These are phyloP conservation scores for Rallus crepitans DNA, from an alignment of 2,797 vertebrate species.

Conservation along the genomic window DNA sequence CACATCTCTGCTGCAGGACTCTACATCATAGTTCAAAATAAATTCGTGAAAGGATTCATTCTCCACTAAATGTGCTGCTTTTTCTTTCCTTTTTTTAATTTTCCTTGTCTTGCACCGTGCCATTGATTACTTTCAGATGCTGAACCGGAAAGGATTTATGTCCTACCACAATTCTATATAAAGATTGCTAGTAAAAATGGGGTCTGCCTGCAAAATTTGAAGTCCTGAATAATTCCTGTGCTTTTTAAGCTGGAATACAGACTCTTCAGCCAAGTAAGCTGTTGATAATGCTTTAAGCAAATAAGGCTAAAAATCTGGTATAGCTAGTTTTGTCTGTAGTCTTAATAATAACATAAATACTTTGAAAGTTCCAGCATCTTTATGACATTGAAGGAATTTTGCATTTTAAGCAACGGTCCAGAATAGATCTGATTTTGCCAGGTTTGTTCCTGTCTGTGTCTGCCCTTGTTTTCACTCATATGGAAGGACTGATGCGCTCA, in stretches of 20 bases:
- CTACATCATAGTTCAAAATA: not conserved
- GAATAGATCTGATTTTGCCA: not conserved
- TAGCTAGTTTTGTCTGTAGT: not conserved
- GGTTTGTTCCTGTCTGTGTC: not conserved
- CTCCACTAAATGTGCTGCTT: not conserved
- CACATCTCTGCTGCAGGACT: not conserved
- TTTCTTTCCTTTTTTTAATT: too few relatives aligned
- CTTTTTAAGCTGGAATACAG: not conserved
- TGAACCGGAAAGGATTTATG: not conserved
- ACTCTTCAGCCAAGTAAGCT: not conserved
- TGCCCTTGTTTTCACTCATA: not conserved
- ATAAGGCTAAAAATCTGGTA: fast-evolving
- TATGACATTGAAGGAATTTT: not conserved
- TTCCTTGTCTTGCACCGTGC: not conserved
- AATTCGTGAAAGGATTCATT: not conserved
- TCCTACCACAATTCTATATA: not conserved
- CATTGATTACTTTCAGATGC: conserved; percentile 22
- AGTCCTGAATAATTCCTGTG: not conserved
- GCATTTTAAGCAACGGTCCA: not conserved
- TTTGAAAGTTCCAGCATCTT: not conserved
- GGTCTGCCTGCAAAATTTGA: not conserved
- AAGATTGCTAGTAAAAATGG: not conserved
- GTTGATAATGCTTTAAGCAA: not conserved
- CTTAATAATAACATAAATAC: not conserved
- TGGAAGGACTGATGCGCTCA: not conserved